Evolutionary conservation across 2,113 vertebrate species (phyloP).

Genomic region (Callipepla californica): DNA sequence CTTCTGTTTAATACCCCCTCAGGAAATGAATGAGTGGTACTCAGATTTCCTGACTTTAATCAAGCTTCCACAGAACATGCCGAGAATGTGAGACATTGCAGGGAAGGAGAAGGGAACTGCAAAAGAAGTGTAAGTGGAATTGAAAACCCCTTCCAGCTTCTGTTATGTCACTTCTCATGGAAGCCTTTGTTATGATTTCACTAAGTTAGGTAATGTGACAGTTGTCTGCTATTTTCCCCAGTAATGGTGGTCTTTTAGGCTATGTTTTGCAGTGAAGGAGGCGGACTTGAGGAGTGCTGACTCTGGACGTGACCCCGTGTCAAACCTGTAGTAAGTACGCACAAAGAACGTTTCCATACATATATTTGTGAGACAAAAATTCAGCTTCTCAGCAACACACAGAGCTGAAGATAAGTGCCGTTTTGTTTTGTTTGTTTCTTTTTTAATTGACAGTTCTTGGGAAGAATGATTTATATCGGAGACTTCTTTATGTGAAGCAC

Average conservation of each 20-base stretch:
- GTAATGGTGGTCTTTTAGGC: slow-evolving; percentile 70
- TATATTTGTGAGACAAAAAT: slow-evolving; percentile 6
- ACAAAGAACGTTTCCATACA: neutral
- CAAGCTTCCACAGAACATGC: slow-evolving; percentile 80
- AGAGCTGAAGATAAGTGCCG: neutral
- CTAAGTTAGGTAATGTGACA: slow-evolving; percentile 76
- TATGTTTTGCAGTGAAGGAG: slow-evolving; percentile 30
- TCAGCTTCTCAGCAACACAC: neutral
- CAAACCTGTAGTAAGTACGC: slow-evolving; percentile 6
- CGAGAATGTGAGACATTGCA: slow-evolving; percentile 77
- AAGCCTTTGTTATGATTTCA: slow-evolving; percentile 74
- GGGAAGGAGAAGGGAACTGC: slow-evolving; percentile 74
- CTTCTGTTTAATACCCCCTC: slow-evolving; percentile 57
- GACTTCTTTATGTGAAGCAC: neutral
- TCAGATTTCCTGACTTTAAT: slow-evolving; percentile 85
- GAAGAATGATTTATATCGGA: neutral
- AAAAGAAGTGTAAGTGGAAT: slow-evolving; percentile 85
- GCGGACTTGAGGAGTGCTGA: neutral
- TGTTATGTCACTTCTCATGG: slow-evolving; percentile 76
- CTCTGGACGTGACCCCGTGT: slow-evolving; percentile 20
- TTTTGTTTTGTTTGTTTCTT: neutral
- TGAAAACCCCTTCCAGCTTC: slow-evolving; percentile 78
- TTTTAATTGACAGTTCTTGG: neutral
- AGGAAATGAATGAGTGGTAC: slow-evolving; percentile 86
- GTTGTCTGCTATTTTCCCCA: slow-evolving; percentile 69